Evolutionary conservation across 2,113 vertebrate species (phyloP).

Genomic region (Corydoras maculifer): DNA sequence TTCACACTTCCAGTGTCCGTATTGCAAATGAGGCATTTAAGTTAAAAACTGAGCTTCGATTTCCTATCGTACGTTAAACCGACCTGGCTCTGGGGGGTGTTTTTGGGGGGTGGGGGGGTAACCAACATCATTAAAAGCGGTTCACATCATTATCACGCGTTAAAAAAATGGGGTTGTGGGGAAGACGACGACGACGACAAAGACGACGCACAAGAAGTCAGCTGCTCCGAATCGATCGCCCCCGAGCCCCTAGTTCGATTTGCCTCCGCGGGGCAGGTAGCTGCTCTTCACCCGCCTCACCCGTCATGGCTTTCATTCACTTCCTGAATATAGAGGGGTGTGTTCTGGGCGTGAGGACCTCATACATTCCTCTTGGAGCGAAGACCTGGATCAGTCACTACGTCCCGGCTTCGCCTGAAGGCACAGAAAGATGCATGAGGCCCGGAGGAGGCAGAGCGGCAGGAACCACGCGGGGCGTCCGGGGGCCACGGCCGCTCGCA

Average conservation of each 20-base stretch:
- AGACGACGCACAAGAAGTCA: too few species aligned
- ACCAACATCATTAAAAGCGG: too few species aligned
- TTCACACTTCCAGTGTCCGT: conserved; percentile 45
- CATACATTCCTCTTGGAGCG: conserved; percentile 22
- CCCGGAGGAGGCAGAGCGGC: conserved; percentile 24
- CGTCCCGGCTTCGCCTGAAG: conserved; percentile 41
- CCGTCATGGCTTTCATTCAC: conserved; percentile 29
- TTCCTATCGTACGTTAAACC: background rate
- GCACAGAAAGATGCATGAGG: conserved; percentile 36
- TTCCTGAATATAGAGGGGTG: conserved; percentile 25
- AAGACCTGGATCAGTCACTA: conserved; percentile 30
- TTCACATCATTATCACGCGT: too few species aligned
- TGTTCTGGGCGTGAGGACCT: conserved; percentile 22
- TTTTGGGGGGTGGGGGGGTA: background rate
- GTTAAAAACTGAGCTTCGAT: conserved; percentile 37
- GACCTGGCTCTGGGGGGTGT: background rate
- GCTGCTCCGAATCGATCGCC: too few species aligned
- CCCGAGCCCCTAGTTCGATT: too few species aligned
- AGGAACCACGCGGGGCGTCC: conserved; percentile 2
- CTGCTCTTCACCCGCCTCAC: conserved; percentile 16
- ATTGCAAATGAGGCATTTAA: conserved; percentile 42
- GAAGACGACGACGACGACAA: too few species aligned
- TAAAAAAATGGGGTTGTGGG: too few species aligned
- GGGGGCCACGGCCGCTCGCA: background rate
- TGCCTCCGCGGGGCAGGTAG: background rate